Base-by-base conservation (phyloP, 2,113 vertebrate species). In the Psittacara wagleri region DNA sequence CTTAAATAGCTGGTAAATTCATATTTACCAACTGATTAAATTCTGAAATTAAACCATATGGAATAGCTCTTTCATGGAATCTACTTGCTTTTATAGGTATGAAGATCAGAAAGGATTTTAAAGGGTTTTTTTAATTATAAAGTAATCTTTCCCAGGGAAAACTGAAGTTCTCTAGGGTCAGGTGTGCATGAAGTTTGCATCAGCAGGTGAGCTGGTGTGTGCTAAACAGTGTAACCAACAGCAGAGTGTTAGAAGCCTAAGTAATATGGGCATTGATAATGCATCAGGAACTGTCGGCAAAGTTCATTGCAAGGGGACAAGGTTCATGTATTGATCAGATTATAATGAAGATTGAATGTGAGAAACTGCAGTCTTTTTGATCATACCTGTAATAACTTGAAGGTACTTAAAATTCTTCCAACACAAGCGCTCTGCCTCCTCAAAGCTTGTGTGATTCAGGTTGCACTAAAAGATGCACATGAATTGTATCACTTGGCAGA, bases 321-420 rank as follows among this genome's bases (percentile, higher is more conserved):
- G 48, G 67, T 63, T 83, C 7, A 3, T 19, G 37, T 39, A 76
- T 97, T 1, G 90, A 95, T 92, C 63, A 59, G 41, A 29, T 89
- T 62, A 54, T 87, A 94, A 89, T 83, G 87, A 95, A 83, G 88
- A 93, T 69, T 73, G 92, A 94, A 63, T 48, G 46, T 23, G 85
- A 80, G 91, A 83, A 86, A 86, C 48, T 80, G 64, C 37, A 52
- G 61, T 13, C 9, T 94, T 49, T 83, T 68, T 61, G 63, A 16
- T 83, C 14, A 3, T 55, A n/a, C 13, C 6, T 90, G 7, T 35
- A 28, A 12, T 63, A 73, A 48, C 11, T 28, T 10, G 24, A 37
- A 64, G 7, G 4, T 54, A 11, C 35, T 72, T 66, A 29, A 75
- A 82, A 90, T 73, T 48, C 57, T 79, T 75, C 62, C 24, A 77